Evolutionary conservation across 2,888 invertebrate genomes (phyloP).

Genomic region (Eucriotettix oculatus): DNA sequence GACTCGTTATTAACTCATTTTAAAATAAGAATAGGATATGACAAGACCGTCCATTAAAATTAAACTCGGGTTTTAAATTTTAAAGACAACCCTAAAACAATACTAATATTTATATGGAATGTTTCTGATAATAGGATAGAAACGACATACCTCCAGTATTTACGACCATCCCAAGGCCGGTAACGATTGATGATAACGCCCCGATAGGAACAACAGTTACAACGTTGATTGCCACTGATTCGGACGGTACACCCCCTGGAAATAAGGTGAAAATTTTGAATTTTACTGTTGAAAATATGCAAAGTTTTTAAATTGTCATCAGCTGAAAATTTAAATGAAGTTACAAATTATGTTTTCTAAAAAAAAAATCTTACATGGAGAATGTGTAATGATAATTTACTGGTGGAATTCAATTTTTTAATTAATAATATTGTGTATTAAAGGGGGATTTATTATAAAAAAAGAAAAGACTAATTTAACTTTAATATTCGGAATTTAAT

Average conservation of each 20-base stretch:
- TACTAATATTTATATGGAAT: not conserved
- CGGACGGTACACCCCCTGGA: slow-evolving; percentile 70
- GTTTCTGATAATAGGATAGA: slow-evolving; percentile 42
- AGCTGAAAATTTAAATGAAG: too few relatives aligned
- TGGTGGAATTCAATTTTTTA: too few relatives aligned
- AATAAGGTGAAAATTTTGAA: slow-evolving; percentile 39
- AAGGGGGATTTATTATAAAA: too few relatives aligned
- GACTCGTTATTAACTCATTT: not conserved
- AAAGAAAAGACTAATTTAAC: too few relatives aligned
- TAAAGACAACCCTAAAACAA: not conserved
- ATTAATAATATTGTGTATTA: too few relatives aligned
- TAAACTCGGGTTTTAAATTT: not conserved
- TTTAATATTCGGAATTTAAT: too few relatives aligned
- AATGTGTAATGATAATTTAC: too few relatives aligned
- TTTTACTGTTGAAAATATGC: slow-evolving; percentile 1
- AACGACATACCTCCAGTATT: slow-evolving; percentile 83
- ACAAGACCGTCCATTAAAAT: not conserved
- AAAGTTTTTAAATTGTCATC: not conserved
- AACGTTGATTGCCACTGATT: slow-evolving; percentile 62
- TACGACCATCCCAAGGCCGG: slow-evolving; percentile 62
- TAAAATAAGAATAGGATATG: not conserved
- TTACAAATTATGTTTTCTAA: too few relatives aligned
- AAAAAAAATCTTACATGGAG: too few relatives aligned
- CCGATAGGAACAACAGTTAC: slow-evolving; percentile 66
- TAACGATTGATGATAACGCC: slow-evolving; percentile 68